Evolutionary conservation across 1,140 invertebrate genomes (phyloP).

Genomic region (Drosophila athabasca): DNA sequence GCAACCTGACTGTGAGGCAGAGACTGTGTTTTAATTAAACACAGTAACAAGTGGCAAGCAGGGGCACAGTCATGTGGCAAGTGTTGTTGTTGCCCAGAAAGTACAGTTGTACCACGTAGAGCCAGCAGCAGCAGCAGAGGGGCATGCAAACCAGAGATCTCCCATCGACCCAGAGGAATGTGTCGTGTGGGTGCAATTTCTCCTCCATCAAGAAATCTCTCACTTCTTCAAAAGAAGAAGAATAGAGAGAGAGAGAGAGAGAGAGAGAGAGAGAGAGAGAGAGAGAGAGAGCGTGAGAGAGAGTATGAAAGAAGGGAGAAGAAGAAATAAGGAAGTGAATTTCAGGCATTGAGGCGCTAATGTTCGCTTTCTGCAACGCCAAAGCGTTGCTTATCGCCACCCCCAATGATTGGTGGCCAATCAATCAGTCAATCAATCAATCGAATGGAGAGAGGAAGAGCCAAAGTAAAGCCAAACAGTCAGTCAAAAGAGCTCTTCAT

Average conservation of each 20-base stretch:
- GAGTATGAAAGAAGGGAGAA: not conserved
- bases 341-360: not conserved
- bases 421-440: conserved; percentile 69
- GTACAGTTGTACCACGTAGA: conserved; percentile 57
- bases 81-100: conserved; percentile 36
- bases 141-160: conserved; percentile 23
- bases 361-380: not conserved
- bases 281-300: not conserved
- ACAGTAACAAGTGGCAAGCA: conserved; percentile 49
- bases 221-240: no score
- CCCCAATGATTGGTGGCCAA: conserved; percentile 43
- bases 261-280: not conserved
- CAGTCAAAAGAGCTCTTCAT: conserved; percentile 22
- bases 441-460: not conserved
- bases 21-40: conserved; percentile 69
- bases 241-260: not conserved
- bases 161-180: not conserved
- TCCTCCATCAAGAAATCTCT: no score
- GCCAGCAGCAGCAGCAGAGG: no score
- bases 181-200: conserved; percentile 16
- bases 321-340: conserved; percentile 8
- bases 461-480: conserved; percentile 5
- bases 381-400: conserved; percentile 66
- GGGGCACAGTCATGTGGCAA: conserved; percentile 59
- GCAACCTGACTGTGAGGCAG: conserved; percentile 34